Base-by-base conservation (phyloP, 2,797 vertebrate species). In the Epinephelus coioides region DNA sequence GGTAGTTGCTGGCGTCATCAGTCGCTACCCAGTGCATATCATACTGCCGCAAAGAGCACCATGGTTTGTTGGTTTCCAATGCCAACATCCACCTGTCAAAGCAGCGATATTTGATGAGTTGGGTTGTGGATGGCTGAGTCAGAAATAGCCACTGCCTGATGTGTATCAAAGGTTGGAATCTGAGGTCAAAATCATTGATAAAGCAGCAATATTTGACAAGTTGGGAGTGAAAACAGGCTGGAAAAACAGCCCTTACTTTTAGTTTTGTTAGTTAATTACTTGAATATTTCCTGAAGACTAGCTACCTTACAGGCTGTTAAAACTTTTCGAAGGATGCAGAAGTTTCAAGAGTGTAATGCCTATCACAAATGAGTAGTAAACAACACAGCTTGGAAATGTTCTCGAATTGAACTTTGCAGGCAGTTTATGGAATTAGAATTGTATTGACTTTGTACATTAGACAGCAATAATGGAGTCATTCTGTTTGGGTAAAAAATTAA, bases 401-500 rank as follows among this genome's bases (percentile, higher is more conserved):
- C 57, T 47, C 2, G 5, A 47, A 55, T 14, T 80, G 25, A 66
- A 63, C 62, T 27, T 76, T 74, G 44, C 44, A 38, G 15, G 30
- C 61, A 81, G 71, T 76, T 88, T 81, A 69, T 69, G 30, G 57
- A 73, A 80, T 61, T 54, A 49, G 38, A 78, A 65, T 17, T 51
- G 50, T 27, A 69, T 72, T 72, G 30, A 67, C 23, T 76, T 79
- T 73, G 69, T 75, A 80, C 62, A 82, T 73, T 63, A 66, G 30
- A 38, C 47, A 6, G 68, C 68, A 79, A 30, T 60, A 77, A 64
- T 68, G 71, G 69, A 76, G 69, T 54, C 19, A 74, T 64, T 85
- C 44, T 57, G 68, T 85, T 79, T 65, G 59, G 66, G 61, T 62
- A 63, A 56, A 86, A 86, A 85, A 81, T 81, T 17, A 19, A 76